Evolutionary conservation across 2,113 vertebrate species (phyloP), one percentile per base, ranked within the genome.

Genomic region (Rhinolophus sinicus): DNA sequence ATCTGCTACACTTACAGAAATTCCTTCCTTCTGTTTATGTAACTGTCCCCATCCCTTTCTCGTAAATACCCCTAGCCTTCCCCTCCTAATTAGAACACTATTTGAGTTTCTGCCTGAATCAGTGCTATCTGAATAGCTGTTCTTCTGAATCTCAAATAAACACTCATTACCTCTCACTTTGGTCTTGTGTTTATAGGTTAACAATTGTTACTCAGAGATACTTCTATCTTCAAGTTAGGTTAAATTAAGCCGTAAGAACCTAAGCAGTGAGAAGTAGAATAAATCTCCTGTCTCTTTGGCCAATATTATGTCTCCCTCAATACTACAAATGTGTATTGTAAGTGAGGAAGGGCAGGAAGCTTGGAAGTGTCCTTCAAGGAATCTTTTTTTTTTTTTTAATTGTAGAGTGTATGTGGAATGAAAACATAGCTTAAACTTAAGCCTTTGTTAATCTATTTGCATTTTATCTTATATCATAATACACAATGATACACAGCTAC

Each of bases 291-390:
- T 60, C 1, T 60, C 0, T 50, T 75, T 87, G 38, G 3, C 15
- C 26, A n/a, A 54, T 50, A 50, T 50, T 58, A n/a, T 6, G 0
- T 24, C 6, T 40, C 8, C 12, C 10, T 50, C 52, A 40, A 1
- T n/a, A 6, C 13, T 65, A 70, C n/a, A 50, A 30, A n/a, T 2
- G 26, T 62, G 12, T 35, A 30, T 70, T 52, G 30, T 30, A 50
- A 50, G 22, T 8, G 2, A 4, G 8, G 70, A 3, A 1, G 6
- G 10, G 33, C 47, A 78, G 35, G 33, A n/a, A 12, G 0, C 12
- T 72, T 75, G 0, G 5, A 62, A 60, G 10, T 56, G 4, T n/a
- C 1, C 33, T 80, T 67, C 26, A 62, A 52, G 13, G n/a, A 75
- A 81, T 30, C 3, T 64, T 10, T 64, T 44, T 44, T 44, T 50